Evolutionary conservation across 2,888 invertebrate species (phyloP), one percentile per base, ranked within the genome.

Genomic region (Bembecia ichneumoniformis): DNA sequence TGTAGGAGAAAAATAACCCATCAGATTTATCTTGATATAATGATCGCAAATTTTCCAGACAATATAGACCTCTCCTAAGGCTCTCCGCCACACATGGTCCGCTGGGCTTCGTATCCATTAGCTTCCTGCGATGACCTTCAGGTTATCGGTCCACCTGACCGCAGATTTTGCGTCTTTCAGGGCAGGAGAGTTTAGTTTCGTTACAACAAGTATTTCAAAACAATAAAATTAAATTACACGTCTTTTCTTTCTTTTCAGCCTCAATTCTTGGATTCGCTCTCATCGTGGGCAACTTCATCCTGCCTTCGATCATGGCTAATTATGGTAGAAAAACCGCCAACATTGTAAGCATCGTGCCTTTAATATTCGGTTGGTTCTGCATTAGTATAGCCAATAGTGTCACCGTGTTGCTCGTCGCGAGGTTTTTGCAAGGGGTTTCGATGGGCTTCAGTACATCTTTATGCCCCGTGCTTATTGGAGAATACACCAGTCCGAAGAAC

Each of bases 401-500:
- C 0, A 58, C 59, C 0, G 68, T 69, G 34, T 59, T 78, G 0
- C 58, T 78, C n/a, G 47, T 68, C 2, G 74, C 68, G 2, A 68
- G 77, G 35, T 68, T 79, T 46, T 63, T 81, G 1, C 77, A 77
- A 58, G 88, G 89, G 47, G 53, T 87, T 47, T 73, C 81, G 45
- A 80, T 84, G 64, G 91, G 91, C 0, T 74, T 90, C 65, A 68
- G 84, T 3, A 77, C 88, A 0, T 71, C 89, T 0, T 55, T 88
- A 1, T 77, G 78, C 0, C 80, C 89, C 0, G 81, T 89, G 1
- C 77, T 89, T 48, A 80, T 88, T 7, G 87, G 87, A 43, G 90
- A 90, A 67, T 87, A 81, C 35, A 77, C 84, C 0, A 84, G 88
- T 48, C 91, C 89, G 0, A 83, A 78, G 49, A 80, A 90, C 44